Conservation (phyloP, 2,113 vertebrate genomes). For the Collichthys lucidus region DNA sequence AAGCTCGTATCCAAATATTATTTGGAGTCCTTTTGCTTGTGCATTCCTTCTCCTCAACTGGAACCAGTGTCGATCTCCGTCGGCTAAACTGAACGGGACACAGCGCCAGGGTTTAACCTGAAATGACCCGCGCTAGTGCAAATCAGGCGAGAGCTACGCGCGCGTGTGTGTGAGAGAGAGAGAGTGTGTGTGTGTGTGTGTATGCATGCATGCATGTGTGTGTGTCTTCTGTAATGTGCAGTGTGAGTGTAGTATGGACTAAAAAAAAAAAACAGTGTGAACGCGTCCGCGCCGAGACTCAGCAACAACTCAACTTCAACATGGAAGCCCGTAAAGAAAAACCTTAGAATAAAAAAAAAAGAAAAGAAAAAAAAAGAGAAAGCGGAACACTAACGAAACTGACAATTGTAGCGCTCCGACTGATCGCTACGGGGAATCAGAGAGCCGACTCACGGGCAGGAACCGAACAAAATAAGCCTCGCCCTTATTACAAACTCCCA, state of each 20-base stretch:
- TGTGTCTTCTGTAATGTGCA: not conserved
- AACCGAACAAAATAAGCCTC: slow-evolving; percentile 70
- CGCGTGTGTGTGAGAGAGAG: slow-evolving; percentile 22
- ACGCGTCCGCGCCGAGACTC: slow-evolving; percentile 27
- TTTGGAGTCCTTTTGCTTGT: slow-evolving; percentile 48
- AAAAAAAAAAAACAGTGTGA: not conserved
- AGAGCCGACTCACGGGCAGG: slow-evolving; percentile 61
- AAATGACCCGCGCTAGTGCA: slow-evolving; percentile 77
- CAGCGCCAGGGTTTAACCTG: slow-evolving; percentile 76
- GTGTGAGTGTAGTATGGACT: not conserved
- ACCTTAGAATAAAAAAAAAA: not conserved
- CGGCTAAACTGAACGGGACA: slow-evolving; percentile 59
- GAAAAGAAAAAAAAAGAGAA: not conserved
- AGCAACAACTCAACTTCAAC: slow-evolving; percentile 60
- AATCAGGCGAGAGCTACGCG: slow-evolving; percentile 55
- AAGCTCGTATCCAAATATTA: slow-evolving; percentile 61
- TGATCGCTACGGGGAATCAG: slow-evolving; percentile 77
- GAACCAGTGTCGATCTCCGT: slow-evolving; percentile 64
- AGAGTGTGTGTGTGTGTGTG: not conserved
- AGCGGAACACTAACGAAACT: slow-evolving; percentile 20
- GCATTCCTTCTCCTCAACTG: slow-evolving; percentile 70
- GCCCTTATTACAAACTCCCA: slow-evolving; percentile 68
- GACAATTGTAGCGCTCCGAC: slow-evolving; percentile 66
- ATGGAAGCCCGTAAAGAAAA: slow-evolving; percentile 56
- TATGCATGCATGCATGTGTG: not conserved